Conservation (phyloP, 2,888 invertebrate genomes). For the Panzeria rudis region DNA sequence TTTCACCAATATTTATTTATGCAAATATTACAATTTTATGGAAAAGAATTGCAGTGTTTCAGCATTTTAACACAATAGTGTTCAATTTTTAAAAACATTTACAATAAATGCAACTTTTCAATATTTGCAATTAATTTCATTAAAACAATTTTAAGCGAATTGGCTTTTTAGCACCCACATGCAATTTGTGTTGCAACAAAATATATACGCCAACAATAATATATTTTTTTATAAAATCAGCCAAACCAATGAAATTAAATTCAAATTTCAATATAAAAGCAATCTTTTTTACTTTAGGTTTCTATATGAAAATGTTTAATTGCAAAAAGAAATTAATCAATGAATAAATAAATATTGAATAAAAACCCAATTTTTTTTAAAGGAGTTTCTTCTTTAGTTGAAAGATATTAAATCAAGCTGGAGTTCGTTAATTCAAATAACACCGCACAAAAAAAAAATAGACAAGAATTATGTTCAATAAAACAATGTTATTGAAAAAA, state of each 20-base stretch:
- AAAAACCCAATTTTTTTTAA: too few species aligned
- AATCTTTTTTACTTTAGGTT: too few species aligned
- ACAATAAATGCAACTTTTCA: not conserved
- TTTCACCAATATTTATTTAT: not conserved
- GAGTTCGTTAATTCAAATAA: not conserved
- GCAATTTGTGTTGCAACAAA: not conserved
- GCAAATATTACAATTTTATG: not conserved
- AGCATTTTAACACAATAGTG: not conserved
- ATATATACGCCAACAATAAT: not conserved
- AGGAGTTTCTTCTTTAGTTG: not conserved
- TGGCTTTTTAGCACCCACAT: slow-evolving; percentile 5
- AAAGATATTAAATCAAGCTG: too few species aligned
- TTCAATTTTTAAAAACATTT: not conserved
- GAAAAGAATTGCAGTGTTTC: not conserved
- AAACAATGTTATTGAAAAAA: too few species aligned
- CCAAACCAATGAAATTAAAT: too few species aligned
- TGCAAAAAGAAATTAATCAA: too few species aligned
- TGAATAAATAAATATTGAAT: too few species aligned
- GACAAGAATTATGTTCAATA: too few species aligned
- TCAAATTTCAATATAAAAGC: too few species aligned
- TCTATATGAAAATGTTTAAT: too few species aligned
- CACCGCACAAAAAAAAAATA: too few species aligned
- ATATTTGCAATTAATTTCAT: not conserved
- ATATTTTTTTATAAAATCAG: not conserved
- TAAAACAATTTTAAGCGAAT: not conserved